A percentile compares a stretch with the other conserved stretches of the same genome.
phyloP scores from a whole-genome alignment of 2,797 vertebrate species.

The Hyperoplus lanceolatus region DNA sequence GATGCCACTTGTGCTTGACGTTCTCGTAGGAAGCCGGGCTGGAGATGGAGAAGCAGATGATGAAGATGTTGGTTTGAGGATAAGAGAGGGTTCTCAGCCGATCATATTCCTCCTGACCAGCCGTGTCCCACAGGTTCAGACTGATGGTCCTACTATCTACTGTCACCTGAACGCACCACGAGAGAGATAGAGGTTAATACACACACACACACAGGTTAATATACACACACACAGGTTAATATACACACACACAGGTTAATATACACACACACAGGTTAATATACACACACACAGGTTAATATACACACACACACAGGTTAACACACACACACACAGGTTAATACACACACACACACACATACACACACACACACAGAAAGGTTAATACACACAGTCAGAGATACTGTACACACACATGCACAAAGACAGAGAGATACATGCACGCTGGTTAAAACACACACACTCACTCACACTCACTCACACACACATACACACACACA shows the following conservation, averaged over 20 bases:
- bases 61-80: slow-evolving; percentile 92
- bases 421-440: too few relatives aligned
- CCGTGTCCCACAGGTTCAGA: slow-evolving; percentile 95
- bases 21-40: slow-evolving; percentile 94
- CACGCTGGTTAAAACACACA: too few relatives aligned
- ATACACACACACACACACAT: too few relatives aligned
- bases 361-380: too few relatives aligned
- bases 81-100: slow-evolving; percentile 92
- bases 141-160: slow-evolving; percentile 92
- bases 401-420: too few relatives aligned
- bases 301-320: too few relatives aligned
- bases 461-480: too few relatives aligned
- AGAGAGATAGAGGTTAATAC: too few relatives aligned
- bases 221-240: slow-evolving; percentile 20
- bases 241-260: neutral
- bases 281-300: too few relatives aligned
- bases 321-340: slow-evolving; percentile 11
- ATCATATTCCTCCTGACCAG: slow-evolving; percentile 94
- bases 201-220: neutral
- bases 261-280: slow-evolving; percentile 63
- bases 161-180: slow-evolving; percentile 87
- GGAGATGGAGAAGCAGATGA: slow-evolving; percentile 94
- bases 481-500: too few relatives aligned
- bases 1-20: slow-evolving; percentile 94
- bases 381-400: too few relatives aligned